Evolutionary conservation across 2,888 invertebrate species (phyloP), one percentile per base, ranked within the genome.

Genomic region (Erebia palarica): DNA sequence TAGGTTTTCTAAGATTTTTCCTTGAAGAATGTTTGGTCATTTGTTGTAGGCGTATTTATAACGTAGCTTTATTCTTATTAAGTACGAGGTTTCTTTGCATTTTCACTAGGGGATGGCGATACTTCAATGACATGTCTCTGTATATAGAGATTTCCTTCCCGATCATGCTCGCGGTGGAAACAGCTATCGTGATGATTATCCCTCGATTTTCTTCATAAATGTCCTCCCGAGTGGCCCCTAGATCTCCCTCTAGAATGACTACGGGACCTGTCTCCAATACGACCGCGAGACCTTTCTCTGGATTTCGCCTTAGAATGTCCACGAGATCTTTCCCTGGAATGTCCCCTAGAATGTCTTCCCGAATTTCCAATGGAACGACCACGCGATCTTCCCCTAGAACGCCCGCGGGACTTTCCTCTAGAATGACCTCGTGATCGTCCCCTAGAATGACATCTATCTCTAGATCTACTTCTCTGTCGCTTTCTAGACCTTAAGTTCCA

Each of bases 161-260:
- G 76, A 76, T 9, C 55, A 73, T 1, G 65, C 59, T 59, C 65
- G 74, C 21, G 70, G 76, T 27, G 71, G 44, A 4, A 73, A 69
- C 64, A 75, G 68, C 44, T 76, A 75, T 51, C 53, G 67, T 14
- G 58, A 65, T 7, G 75, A 75, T 36, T 68, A 3, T 69, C 77
- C 42, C 74, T 73, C 5, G 79, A 78, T 57, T 69, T 71, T 42
- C 68, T 75, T 27, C 75, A 71, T 13, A 77, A 79, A n/a, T n/a
- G 59, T 68, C 49, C 69, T 47, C 70, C 36, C 13, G 73, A 76
- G 21, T 14, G 55, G 0, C 57, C 65, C 16, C 72, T 18, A 7
- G 75, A 76, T 58, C 21, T 70, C 10, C 70, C 67, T 42, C 74
- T 75, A 7, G 78, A 76, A 9, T 58, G 67, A 2, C 57, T 64